Percentiles rank a stretch among this genome's conserved stretches.
These are phyloP conservation scores for Hypanus sabinus DNA, from an alignment of 2,113 vertebrate species.

Conservation along the genomic window DNA sequence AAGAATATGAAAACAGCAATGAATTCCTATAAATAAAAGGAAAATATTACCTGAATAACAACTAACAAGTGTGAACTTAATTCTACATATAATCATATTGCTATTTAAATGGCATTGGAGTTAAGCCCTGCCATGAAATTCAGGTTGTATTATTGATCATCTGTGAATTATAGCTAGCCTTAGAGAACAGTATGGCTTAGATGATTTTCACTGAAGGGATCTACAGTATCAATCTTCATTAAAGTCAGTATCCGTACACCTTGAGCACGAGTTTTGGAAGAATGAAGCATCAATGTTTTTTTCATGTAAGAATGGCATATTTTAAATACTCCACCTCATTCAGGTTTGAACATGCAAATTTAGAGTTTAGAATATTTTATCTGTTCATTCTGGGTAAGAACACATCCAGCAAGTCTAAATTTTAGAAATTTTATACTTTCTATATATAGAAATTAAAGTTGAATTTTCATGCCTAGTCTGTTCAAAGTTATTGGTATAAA, in stretches of 20 bases:
- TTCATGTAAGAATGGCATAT: background rate
- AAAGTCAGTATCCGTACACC: slow-evolving; percentile 15
- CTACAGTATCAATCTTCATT: slow-evolving; percentile 29
- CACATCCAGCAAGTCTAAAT: background rate
- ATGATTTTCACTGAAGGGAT: slow-evolving; percentile 29
- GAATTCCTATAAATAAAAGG: background rate
- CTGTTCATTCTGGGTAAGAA: background rate
- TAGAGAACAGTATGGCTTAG: slow-evolving; percentile 1
- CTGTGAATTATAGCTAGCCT: slow-evolving; percentile 25
- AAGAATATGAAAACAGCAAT: background rate
- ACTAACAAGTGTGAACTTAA: background rate
- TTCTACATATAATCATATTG: background rate
- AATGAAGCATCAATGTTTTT: slow-evolving; percentile 11
- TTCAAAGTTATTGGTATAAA: background rate
- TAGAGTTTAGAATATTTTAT: background rate
- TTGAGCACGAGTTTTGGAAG: background rate
- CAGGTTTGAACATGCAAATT: background rate
- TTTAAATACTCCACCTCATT: background rate
- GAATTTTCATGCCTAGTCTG: background rate
- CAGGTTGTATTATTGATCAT: slow-evolving; percentile 25
- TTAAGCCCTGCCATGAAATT: background rate
- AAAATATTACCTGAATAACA: background rate
- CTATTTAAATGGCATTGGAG: background rate
- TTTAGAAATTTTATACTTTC: background rate
- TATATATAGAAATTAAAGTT: background rate